A percentile compares a stretch with the other conserved stretches of the same genome.
Conservation (phyloP, 2,113 vertebrate species). For the Pterocles gutturalis region DNA sequence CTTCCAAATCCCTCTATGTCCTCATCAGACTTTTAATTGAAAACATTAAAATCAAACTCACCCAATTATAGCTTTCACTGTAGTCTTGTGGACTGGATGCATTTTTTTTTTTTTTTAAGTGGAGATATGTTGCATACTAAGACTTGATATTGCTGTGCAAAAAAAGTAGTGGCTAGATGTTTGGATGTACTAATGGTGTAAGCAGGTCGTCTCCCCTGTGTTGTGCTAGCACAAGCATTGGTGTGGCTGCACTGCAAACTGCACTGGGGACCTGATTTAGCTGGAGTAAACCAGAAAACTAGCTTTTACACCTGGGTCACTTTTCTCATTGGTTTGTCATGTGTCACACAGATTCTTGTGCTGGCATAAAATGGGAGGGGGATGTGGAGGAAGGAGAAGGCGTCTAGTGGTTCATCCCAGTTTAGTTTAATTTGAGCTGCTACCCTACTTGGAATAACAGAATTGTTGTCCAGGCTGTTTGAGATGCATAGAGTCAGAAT, state of each 20-base stretch:
- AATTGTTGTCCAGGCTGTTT: neutral
- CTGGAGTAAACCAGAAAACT: neutral
- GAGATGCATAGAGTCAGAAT: neutral
- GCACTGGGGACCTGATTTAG: neutral
- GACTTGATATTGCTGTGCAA: neutral
- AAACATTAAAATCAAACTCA: neutral
- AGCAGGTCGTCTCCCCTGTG: neutral
- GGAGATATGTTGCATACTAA: neutral
- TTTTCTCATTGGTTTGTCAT: neutral
- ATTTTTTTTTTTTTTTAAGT: neutral
- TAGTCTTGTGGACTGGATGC: neutral
- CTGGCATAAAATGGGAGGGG: neutral
- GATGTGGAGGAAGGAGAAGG: neutral
- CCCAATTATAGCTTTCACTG: slow-evolving; percentile 8
- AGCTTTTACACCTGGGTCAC: neutral
- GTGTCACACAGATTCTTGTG: neutral
- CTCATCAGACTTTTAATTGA: slow-evolving; percentile 16
- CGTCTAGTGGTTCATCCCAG: neutral
- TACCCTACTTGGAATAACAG: neutral
- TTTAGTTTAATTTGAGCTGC: neutral
- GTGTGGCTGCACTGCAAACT: neutral
- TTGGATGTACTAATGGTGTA: neutral
- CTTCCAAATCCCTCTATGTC: neutral
- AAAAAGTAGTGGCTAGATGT: neutral
- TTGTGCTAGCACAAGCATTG: neutral